Conservation (phyloP, 2,113 vertebrate species). For the Struthio camelus region DNA sequence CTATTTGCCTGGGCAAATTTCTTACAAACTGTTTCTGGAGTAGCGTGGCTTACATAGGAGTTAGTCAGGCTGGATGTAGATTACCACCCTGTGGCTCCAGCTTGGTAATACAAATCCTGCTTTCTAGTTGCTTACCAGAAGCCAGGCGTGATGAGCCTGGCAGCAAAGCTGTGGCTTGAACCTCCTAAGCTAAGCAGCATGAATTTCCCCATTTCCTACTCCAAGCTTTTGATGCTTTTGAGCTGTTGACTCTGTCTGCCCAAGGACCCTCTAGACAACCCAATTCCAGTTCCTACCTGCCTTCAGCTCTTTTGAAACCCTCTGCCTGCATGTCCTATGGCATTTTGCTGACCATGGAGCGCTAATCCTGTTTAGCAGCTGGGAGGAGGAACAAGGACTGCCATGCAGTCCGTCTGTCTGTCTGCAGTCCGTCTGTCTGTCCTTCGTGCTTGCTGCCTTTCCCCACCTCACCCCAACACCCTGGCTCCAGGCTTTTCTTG, state of each 20-base stretch:
- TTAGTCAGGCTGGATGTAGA: neutral
- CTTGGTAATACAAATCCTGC: conserved; percentile 23
- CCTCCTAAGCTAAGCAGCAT: neutral
- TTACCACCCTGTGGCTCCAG: neutral
- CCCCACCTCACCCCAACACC: neutral
- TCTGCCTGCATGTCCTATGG: neutral
- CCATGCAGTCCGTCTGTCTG: too few species aligned
- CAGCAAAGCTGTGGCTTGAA: conserved; percentile 3
- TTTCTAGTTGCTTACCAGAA: neutral
- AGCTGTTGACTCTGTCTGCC: neutral
- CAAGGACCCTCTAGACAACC: neutral
- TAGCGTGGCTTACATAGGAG: neutral
- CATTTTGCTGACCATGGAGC: neutral
- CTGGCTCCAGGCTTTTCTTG: neutral
- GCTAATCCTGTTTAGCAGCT: neutral
- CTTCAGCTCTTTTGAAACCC: neutral
- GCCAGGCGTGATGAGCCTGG: neutral
- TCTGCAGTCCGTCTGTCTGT: neutral
- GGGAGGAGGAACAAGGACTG: neutral
- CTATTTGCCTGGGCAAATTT: neutral
- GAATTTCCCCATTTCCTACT: neutral
- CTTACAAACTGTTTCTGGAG: neutral
- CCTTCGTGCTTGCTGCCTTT: neutral
- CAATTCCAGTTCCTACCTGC: neutral
- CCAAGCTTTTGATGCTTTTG: neutral